phyloP scores from a whole-genome alignment of 2,113 vertebrate genomes.

The Channa argus region DNA sequence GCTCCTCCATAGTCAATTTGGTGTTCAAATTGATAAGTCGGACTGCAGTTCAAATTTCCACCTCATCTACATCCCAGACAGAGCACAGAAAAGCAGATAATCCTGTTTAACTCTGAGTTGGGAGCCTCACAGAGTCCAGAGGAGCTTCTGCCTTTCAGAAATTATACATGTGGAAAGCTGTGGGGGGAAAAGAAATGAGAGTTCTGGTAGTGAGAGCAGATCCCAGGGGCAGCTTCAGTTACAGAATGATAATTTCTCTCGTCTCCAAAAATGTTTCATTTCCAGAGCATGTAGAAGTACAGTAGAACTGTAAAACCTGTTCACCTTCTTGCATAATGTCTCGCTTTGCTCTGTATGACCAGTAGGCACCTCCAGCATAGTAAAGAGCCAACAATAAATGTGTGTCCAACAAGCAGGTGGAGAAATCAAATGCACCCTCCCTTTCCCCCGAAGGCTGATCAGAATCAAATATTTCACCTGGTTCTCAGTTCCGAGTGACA shows the following conservation, averaged over 20 bases:
- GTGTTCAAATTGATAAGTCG: constrained; percentile 24
- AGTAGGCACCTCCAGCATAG: constrained; percentile 10
- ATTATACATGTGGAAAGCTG: constrained; percentile 12
- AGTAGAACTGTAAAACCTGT: constrained; percentile 17
- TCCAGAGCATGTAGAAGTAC: constrained; percentile 1
- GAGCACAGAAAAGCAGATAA: constrained; percentile 25
- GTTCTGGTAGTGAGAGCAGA: neutral
- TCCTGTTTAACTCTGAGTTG: constrained; percentile 44
- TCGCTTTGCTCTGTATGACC: constrained; percentile 19
- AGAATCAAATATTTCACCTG: constrained; percentile 23
- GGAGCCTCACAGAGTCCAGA: constrained; percentile 14
- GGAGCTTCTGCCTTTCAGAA: constrained; percentile 26
- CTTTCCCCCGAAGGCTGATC: neutral
- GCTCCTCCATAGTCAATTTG: neutral
- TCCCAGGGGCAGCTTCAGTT: constrained; percentile 28
- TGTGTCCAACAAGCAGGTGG: constrained; percentile 15
- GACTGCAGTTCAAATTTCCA: constrained; percentile 27
- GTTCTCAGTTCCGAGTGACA: neutral
- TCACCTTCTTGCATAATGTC: constrained; percentile 31
- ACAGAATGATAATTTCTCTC: constrained; percentile 13
- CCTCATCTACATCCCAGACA: constrained; percentile 14
- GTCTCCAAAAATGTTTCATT: constrained; percentile 32
- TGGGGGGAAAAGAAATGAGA: neutral
- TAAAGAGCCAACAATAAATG: constrained; percentile 16
- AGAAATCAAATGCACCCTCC: neutral